Evolutionary conservation across 2,797 vertebrate species (phyloP).

Genomic region (Synanceia verrucosa): DNA sequence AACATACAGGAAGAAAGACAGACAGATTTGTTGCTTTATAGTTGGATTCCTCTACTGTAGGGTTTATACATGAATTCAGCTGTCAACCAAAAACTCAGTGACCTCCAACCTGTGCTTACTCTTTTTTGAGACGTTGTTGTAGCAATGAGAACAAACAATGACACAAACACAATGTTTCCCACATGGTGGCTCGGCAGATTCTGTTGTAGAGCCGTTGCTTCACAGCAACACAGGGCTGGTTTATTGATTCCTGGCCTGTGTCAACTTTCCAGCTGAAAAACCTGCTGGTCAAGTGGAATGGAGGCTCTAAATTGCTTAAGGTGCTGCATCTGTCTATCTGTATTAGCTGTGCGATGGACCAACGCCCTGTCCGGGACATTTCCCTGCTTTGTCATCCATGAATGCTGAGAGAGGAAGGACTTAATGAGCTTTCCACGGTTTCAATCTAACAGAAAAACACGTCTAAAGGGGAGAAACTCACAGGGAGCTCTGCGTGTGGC

Average conservation of each 20-base stretch:
- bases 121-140: constrained; percentile 35
- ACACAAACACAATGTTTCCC: constrained; percentile 43
- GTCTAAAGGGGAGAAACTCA: constrained; percentile 23
- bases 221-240: constrained; percentile 31
- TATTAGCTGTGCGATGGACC: constrained; percentile 5
- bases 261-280: constrained; percentile 48
- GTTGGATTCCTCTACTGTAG: not conserved
- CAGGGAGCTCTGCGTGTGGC: constrained; percentile 30
- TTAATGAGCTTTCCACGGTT: constrained; percentile 46
- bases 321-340: constrained; percentile 29
- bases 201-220: constrained; percentile 23
- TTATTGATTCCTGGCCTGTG: constrained; percentile 40
- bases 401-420: constrained; percentile 9
- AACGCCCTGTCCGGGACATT: constrained; percentile 9
- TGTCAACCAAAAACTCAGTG: constrained; percentile 13
- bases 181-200: constrained; percentile 24
- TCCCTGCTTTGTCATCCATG: constrained; percentile 34
- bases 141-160: constrained; percentile 51
- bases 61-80: not conserved
- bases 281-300: constrained; percentile 39
- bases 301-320: constrained; percentile 21
- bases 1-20: not conserved
- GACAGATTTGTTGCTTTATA: not conserved
- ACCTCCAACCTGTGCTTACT: not conserved
- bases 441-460: constrained; percentile 34